Percentiles rank a stretch among this genome's conserved stretches.
These are phyloP conservation scores for Pachyuromys duprasi DNA, from an alignment of 2,797 vertebrate species.

Conservation along the genomic window DNA sequence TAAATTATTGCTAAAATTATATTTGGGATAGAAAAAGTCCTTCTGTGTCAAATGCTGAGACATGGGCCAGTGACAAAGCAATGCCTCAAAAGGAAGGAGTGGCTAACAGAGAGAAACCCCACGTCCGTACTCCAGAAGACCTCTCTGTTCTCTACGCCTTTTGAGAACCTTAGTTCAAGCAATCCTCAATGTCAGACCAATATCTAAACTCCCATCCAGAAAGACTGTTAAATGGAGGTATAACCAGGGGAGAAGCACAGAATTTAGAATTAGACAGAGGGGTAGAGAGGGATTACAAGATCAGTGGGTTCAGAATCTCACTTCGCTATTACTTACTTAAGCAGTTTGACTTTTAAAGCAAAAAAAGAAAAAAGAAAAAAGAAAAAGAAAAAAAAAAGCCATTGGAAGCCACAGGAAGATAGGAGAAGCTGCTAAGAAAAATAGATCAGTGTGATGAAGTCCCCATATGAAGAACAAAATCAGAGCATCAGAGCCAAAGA, in stretches of 20 bases:
- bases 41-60: slow-evolving; percentile 40
- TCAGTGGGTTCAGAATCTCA: not conserved
- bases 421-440: slow-evolving; percentile 21
- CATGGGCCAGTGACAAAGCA: not conserved
- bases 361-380: too few relatives aligned
- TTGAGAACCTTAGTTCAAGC: not conserved
- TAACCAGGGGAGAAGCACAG: not conserved
- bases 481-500: not conserved
- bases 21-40: not conserved
- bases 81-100: not conserved
- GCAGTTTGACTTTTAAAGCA: slow-evolving; percentile 37
- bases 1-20: slow-evolving; percentile 55
- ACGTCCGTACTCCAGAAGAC: not conserved
- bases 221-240: not conserved
- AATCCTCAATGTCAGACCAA: not conserved
- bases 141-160: not conserved
- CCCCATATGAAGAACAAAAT: not conserved
- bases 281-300: not conserved
- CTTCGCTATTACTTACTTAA: not conserved
- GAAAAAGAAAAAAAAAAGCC: too few relatives aligned
- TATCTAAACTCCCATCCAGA: slow-evolving; percentile 36
- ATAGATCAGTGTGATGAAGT: not conserved
- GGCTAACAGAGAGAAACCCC: not conserved
- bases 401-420: not conserved
- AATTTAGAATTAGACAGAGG: not conserved